Conservation (phyloP, 2,113 vertebrate species). For the Cyrtonyx montezumae region DNA sequence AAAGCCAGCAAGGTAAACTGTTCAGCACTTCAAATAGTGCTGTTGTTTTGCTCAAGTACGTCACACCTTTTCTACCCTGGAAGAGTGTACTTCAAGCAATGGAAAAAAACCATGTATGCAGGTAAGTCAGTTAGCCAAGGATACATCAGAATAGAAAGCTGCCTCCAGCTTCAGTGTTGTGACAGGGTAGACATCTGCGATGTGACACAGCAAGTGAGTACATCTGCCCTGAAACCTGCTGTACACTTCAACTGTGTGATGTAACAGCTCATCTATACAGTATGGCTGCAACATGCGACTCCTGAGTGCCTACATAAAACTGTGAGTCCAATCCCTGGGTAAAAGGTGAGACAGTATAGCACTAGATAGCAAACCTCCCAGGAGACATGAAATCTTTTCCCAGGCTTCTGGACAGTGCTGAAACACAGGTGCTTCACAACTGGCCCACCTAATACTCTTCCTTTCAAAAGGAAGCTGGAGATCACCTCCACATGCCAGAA, state of each 20-base stretch:
- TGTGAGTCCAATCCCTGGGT: not conserved
- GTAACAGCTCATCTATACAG: not conserved
- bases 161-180: not conserved
- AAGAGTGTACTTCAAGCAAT: not conserved
- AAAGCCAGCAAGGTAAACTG: not conserved
- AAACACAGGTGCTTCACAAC: not conserved
- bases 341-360: not conserved
- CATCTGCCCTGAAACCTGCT: not conserved
- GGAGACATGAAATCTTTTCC: not conserved
- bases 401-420: not conserved
- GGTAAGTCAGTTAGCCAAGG: not conserved
- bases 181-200: not conserved
- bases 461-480: not conserved
- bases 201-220: not conserved
- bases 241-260: not conserved
- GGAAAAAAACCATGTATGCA: rapidly evolving
- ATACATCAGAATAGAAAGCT: not conserved
- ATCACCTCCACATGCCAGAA: not conserved
- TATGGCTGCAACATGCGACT: not conserved
- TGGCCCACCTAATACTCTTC: not conserved
- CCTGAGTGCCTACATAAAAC: not conserved
- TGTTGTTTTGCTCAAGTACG: not conserved
- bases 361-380: not conserved
- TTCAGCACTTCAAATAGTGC: not conserved
- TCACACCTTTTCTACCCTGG: not conserved